Evolutionary conservation across 2,113 vertebrate genomes (phyloP).

Genomic region (Pitta sordida): DNA sequence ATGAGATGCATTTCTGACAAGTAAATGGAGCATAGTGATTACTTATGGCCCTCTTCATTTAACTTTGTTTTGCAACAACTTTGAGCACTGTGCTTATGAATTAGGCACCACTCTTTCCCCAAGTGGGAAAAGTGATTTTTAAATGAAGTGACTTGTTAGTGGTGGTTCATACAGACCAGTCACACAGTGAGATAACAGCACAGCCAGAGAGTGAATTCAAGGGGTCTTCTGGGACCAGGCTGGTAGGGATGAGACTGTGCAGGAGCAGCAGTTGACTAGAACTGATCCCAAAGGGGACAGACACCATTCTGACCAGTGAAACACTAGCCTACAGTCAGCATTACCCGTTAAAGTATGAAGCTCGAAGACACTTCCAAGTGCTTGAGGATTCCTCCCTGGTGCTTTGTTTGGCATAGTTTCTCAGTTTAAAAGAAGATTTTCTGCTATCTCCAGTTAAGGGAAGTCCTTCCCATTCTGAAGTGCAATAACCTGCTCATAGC

Average conservation of each 20-base stretch:
- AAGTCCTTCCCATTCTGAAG: neutral
- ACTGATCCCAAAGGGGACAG: neutral
- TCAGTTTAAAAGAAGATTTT: neutral
- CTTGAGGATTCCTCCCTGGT: neutral
- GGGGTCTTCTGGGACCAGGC: neutral
- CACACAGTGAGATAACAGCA: neutral
- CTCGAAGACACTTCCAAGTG: neutral
- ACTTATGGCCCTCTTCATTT: neutral
- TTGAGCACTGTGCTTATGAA: neutral
- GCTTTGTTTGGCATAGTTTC: neutral
- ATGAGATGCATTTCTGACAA: neutral
- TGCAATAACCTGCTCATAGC: neutral
- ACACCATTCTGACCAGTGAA: neutral
- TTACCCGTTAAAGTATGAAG: neutral
- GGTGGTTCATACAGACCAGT: neutral
- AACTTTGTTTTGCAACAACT: neutral
- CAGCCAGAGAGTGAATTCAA: neutral
- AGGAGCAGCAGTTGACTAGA: neutral
- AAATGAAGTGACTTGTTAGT: neutral
- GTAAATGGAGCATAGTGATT: neutral
- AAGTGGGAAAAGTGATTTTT: constrained; percentile 16
- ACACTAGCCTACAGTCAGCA: neutral
- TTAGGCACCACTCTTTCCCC: neutral
- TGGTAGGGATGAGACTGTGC: neutral
- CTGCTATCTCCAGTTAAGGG: neutral